Evolutionary conservation across 2,797 vertebrate species (phyloP).

Genomic region (Gila robusta): DNA sequence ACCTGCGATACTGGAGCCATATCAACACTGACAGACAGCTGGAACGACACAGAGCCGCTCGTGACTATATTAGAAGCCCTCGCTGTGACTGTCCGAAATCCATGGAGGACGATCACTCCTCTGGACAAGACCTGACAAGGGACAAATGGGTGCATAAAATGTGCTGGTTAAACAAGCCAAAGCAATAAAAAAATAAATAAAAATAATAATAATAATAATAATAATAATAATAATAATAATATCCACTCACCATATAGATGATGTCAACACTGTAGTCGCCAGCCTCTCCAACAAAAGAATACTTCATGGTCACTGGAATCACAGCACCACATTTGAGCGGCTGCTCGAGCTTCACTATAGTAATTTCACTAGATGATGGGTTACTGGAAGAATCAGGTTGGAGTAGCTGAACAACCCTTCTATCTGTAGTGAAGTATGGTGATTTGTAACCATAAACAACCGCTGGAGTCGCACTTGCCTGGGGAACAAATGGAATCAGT

Average conservation of each 20-base stretch:
- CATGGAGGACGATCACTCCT: constrained; percentile 42
- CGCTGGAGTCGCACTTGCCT: constrained; percentile 46
- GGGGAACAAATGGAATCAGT: constrained; percentile 45
- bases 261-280: constrained; percentile 55
- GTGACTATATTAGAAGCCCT: constrained; percentile 59
- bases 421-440: neutral
- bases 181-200: neutral
- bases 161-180: too few relatives aligned
- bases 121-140: constrained; percentile 57
- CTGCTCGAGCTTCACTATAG: constrained; percentile 51
- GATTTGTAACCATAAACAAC: rapidly evolving
- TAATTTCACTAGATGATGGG: constrained; percentile 69
- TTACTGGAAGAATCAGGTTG: constrained; percentile 40
- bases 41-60: constrained; percentile 66
- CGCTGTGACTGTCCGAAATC: constrained; percentile 24
- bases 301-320: constrained; percentile 62
- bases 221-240: too few relatives aligned
- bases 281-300: constrained; percentile 68
- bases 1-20: too few relatives aligned
- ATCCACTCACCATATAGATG: constrained; percentile 73
- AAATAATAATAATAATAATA: neutral
- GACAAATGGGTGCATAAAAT: too few relatives aligned
- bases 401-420: neutral
- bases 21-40: constrained; percentile 32
- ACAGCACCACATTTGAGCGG: constrained; percentile 64